Base-by-base conservation (phyloP, 2,888 invertebrate genomes). In the Schizaphis graminum region DNA sequence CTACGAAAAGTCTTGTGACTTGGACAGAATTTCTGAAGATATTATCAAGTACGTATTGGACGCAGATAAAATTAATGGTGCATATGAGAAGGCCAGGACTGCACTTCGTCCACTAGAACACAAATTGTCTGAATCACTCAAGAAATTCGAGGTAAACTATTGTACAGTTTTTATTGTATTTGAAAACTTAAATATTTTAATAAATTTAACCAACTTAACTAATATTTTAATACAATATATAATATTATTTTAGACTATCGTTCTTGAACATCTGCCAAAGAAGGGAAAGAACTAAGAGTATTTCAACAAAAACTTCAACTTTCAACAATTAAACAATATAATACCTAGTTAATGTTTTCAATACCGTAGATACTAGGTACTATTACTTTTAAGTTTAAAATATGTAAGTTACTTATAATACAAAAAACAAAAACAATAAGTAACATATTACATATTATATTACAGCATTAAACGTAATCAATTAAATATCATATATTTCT, bases 131-230 rank as follows among this genome's bases (percentile, higher is more conserved):
- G 94, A 94, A 1, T 41, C 28, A 5, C 0, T 94, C 8, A 94
- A 94, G 41, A 94, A 94, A 13, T 86, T 94, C n/a, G 94, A 94
- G 56, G 94, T 94, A 91, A 91, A 85, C 16, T 13, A n/a, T 77
- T 61, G 3, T 35, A 13, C 1, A 5, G 24, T 57, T 41, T 35
- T 56, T n/a, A 16, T 89, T 26, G 8, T 44, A 35, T 28, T 91
- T 56, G 16, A 16, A 44, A 28, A 44, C 28, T 61, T 47, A 21
- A 77, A 35, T 35, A 77, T 77, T 35, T 77, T 35, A 35, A 77
- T 16, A 35, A 77, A 77, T 35, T 35, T 16, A 67, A 35, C 16
- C 7, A 21, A 35, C 5, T 89, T 57, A 26, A 41, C 44, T 1
- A 61, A 89, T 89, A 41, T 56, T 56, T 77, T 35, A 77, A 49